Conservation (phyloP, 2,888 invertebrate genomes). For the Zaprionus obscuricornis region DNA sequence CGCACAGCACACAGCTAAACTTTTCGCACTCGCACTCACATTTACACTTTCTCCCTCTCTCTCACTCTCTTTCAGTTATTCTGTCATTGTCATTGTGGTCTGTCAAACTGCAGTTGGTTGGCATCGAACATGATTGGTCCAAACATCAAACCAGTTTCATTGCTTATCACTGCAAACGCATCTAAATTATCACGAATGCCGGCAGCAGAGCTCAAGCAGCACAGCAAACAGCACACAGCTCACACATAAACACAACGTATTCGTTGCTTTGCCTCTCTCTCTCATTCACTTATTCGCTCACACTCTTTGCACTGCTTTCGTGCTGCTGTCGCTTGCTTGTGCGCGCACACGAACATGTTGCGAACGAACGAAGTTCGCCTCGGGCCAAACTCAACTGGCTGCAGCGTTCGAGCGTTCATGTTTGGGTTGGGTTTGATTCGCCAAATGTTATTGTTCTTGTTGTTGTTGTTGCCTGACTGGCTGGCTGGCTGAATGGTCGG, state of each 20-base stretch:
- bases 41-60: slow-evolving; percentile 1
- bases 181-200: slow-evolving; percentile 75
- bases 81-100: slow-evolving; percentile 1
- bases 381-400: slow-evolving; percentile 37
- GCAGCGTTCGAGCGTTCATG: slow-evolving; percentile 33
- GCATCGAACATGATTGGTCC: slow-evolving; percentile 68
- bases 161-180: slow-evolving; percentile 67
- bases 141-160: slow-evolving; percentile 70
- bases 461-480: slow-evolving; percentile 20
- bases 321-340: slow-evolving; percentile 21
- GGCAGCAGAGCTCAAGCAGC: slow-evolving; percentile 43
- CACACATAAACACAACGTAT: slow-evolving; percentile 67
- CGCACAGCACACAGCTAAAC: slow-evolving; percentile 21
- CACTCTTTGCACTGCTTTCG: not conserved
- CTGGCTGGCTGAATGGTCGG: not conserved
- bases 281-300: too few relatives aligned
- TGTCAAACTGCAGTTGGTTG: slow-evolving; percentile 46
- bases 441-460: slow-evolving; percentile 19
- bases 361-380: slow-evolving; percentile 36
- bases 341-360: slow-evolving; percentile 67
- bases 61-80: not conserved
- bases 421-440: slow-evolving; percentile 40
- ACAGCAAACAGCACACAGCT: slow-evolving; percentile 26
- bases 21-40: not conserved
- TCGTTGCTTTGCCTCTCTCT: slow-evolving; percentile 25